Conservation (phyloP, 2,113 vertebrate genomes). For the Lanius collurio region DNA sequence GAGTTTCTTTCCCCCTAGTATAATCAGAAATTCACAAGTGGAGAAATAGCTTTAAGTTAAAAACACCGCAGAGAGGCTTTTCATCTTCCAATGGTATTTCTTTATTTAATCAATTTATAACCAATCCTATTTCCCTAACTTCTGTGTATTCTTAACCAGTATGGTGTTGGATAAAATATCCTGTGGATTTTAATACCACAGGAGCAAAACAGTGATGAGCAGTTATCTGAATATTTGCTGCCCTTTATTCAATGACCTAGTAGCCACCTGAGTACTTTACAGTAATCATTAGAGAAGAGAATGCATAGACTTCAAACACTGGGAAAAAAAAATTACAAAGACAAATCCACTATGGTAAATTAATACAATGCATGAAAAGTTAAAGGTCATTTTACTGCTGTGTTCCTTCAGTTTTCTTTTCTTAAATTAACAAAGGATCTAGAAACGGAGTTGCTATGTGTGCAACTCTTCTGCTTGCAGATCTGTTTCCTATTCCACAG, state of each 20-base stretch:
- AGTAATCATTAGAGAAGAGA: not conserved
- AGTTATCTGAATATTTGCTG: not conserved
- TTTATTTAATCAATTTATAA: not conserved
- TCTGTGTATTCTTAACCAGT: not conserved
- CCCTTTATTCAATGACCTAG: not conserved
- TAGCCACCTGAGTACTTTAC: not conserved
- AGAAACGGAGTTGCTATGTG: not conserved
- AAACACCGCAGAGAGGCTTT: not conserved
- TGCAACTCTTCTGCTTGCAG: not conserved
- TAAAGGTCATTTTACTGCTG: not conserved
- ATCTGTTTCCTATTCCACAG: not conserved
- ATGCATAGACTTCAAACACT: rapidly evolving
- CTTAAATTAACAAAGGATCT: not conserved
- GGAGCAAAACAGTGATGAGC: not conserved
- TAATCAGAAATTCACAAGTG: not conserved
- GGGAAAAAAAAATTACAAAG: rapidly evolving
- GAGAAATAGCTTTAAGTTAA: not conserved
- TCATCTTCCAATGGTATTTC: not conserved
- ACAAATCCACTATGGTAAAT: not conserved
- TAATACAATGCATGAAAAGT: not conserved
- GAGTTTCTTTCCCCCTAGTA: not conserved
- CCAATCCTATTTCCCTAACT: not conserved
- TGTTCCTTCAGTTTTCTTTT: not conserved
- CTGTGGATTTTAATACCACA: not conserved
- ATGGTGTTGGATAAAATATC: not conserved